phyloP scores from a whole-genome alignment of 53 echinoderm and acorn worm genomes.

The Temnopleurus reevesii region DNA sequence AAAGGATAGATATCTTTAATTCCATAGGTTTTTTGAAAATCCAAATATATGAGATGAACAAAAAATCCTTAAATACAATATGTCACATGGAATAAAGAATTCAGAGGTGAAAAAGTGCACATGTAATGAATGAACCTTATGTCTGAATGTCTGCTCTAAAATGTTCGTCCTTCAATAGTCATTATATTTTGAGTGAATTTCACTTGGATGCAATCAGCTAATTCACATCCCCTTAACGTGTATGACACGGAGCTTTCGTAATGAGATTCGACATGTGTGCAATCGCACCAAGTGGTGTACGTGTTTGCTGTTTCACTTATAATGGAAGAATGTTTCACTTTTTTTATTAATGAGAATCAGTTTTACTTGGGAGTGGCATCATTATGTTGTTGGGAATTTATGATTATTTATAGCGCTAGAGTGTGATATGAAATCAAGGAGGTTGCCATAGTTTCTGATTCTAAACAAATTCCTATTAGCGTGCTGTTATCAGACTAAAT shows the following conservation, averaged over 20 bases:
- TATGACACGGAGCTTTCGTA: not conserved
- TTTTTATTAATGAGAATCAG: not conserved
- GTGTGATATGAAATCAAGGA: not conserved
- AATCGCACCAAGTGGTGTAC: not conserved
- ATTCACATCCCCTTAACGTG: not conserved
- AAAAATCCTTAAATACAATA: too few species aligned
- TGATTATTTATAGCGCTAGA: too few species aligned
- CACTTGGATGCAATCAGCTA: constrained; percentile 22
- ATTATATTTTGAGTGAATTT: constrained; percentile 6
- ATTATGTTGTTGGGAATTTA: too few species aligned
- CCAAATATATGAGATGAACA: too few species aligned
- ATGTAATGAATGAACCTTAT: not conserved
- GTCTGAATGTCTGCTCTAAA: not conserved
- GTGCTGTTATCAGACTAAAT: too few species aligned
- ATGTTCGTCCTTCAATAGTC: not conserved
- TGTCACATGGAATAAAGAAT: not conserved
- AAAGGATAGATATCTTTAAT: too few species aligned
- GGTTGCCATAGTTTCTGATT: too few species aligned
- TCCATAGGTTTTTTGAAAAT: too few species aligned
- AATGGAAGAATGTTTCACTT: not conserved
- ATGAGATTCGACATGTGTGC: not conserved
- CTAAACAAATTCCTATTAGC: too few species aligned
- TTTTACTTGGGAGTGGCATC: not conserved
- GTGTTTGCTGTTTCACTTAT: not conserved
- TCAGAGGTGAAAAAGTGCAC: not conserved